Evolutionary conservation across 2,797 vertebrate genomes (phyloP), one percentile per base, ranked within the genome.

Genomic region (Periparus ater): DNA sequence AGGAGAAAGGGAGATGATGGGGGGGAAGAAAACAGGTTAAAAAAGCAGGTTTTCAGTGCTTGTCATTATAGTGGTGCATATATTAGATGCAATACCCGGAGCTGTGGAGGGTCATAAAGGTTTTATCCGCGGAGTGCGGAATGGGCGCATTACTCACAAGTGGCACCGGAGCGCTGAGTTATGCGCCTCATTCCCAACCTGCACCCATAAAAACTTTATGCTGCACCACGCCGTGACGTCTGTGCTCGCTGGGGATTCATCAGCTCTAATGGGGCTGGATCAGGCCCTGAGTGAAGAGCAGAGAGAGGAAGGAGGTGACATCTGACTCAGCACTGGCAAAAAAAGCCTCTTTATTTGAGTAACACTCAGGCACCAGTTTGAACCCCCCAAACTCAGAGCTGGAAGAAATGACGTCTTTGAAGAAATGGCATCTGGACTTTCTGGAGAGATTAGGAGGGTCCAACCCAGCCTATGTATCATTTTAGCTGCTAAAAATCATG

Each of bases 171-270:
- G 54, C 7, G 1, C 68, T 96, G 96, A 97, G 95, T 97, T 97
- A 96, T 96, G 91, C 66, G 2, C 89, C 85, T 93, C 95, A 89
- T 96, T 93, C 91, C 93, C 91, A 53, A 25, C 77, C 79, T 3
- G 12, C 55, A 13, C 93, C 76, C 5, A 93, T 96, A 97, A 96
- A 97, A 96, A 95, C 95, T 95, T 97, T 94, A 97, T 96, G 91
- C 89, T 44, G 89, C 72, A 72, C 91, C 95, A 81, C 0, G 10
- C 79, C 2, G 11, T 92, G 92, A 94, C 70, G 44, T 95, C 93
- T 78, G 68, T 7, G 57, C 92, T 72, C 1, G 7, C 80, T 26
- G 70, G 84, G 88, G 85, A 92, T 78, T 83, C 91, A 95, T 91
- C 94, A 88, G 95, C 89, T 63, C 76, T 80, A 51, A 54, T 63